Percentiles rank a stretch among this genome's conserved stretches.
Conservation (phyloP, 2,888 invertebrate genomes). For the Drosophila nr. medialis region DNA sequence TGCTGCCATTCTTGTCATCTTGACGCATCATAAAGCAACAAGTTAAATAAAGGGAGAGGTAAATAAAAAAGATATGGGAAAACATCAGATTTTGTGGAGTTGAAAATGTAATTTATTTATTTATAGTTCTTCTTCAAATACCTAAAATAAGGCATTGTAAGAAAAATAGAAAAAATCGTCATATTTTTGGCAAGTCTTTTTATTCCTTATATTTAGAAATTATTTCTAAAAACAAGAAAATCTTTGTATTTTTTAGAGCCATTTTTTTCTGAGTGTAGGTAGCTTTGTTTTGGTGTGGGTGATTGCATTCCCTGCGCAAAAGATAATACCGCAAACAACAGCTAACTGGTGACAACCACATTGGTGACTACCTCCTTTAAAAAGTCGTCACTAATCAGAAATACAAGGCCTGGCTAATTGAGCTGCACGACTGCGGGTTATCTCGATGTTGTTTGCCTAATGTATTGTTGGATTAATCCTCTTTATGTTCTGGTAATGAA, state of each 20-base stretch:
- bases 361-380: neutral
- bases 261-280: neutral
- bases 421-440: neutral
- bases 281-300: neutral
- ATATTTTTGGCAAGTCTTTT: neutral
- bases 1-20: slow-evolving; percentile 9
- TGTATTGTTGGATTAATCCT: neutral
- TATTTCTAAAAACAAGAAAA: neutral
- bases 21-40: neutral
- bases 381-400: neutral
- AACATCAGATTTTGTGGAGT: neutral
- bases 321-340: neutral
- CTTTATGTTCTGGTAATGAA: neutral
- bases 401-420: neutral
- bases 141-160: neutral
- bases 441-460: neutral
- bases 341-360: neutral
- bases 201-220: neutral
- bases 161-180: neutral
- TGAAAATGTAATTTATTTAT: neutral
- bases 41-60: neutral
- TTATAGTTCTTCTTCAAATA: neutral
- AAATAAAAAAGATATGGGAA: neutral
- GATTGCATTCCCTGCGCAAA: neutral
- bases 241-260: neutral